Evolutionary conservation across 2,113 vertebrate species (phyloP), one percentile per base, ranked within the genome.

Genomic region (Syrmaticus mikado): DNA sequence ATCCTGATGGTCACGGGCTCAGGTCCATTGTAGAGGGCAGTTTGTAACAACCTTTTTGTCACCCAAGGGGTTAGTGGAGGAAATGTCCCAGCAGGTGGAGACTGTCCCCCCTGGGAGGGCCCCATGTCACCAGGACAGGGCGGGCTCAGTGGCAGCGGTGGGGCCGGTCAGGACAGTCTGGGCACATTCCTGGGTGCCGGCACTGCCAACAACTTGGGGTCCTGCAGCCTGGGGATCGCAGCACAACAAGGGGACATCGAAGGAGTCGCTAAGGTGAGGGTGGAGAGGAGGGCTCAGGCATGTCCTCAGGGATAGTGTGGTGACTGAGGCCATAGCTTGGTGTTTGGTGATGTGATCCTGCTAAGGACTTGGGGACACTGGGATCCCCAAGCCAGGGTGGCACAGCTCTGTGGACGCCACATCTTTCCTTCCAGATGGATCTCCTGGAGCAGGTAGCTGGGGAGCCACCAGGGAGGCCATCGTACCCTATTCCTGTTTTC

Each of bases 1-100:
- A 10, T 30, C 27, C 60, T 0, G 0, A 30, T 58, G 60, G 20
- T 36, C 52, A 50, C 17, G 8, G 36, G 53, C 14, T 77, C n/a
- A 1, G 0, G 7, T 8, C 22, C 20, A 17, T 15, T 1, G 5
- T 7, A 0, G 0, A 55, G 55, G 46, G 28, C 3, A 0, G n/a
- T 58, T 64, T 2, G 2, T 25, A 21, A 16, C 27, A 61, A n/a
- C 36, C 65, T 57, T 57, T 60, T n/a, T 5, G 73, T 57, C 66
- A 78, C 38, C 34, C 19, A 72, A 75, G n/a, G n/a, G 5, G 34
- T 71, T 34, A 4, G 0, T 17, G 55, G 61, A 72, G 68, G 77
- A 91, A 92, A 94, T 24, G 34, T 79, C 46, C 64, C 55, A 75
- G n/a, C 52, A 32, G 70, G 40, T 18, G 13, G 8, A 5, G 30